phyloP scores from a whole-genome alignment of 2,113 vertebrate genomes.

The Gasterosteus aculeatus region DNA sequence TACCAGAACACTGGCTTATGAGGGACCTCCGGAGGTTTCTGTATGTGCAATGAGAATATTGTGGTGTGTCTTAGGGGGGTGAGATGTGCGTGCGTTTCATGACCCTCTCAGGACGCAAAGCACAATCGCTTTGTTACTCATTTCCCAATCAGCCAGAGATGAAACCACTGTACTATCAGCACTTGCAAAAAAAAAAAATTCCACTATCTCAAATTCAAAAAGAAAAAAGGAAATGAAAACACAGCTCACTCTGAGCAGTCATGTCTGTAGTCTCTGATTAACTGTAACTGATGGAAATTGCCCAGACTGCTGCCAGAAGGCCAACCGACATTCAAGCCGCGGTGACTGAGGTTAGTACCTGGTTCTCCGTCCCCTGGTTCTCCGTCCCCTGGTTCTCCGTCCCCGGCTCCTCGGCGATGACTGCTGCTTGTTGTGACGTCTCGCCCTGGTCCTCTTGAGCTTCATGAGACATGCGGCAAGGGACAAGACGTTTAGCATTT shows the following conservation, averaged over 20 bases:
- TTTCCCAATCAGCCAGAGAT: slow-evolving; percentile 47
- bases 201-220: slow-evolving; percentile 44
- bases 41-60: slow-evolving; percentile 51
- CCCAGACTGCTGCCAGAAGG: slow-evolving; percentile 21
- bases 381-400: slow-evolving; percentile 37
- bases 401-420: slow-evolving; percentile 48
- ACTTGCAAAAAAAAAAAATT: slow-evolving; percentile 15
- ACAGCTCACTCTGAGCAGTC: slow-evolving; percentile 44
- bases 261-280: slow-evolving; percentile 60
- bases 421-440: slow-evolving; percentile 41
- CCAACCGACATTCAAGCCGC: slow-evolving; percentile 37
- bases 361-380: slow-evolving; percentile 6
- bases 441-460: slow-evolving; percentile 64
- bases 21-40: slow-evolving; percentile 61
- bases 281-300: slow-evolving; percentile 66
- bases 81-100: neutral
- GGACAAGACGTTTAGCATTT: neutral
- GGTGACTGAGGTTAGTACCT: slow-evolving; percentile 52
- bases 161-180: slow-evolving; percentile 47
- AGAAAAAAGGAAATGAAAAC: slow-evolving; percentile 73
- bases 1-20: slow-evolving; percentile 70
- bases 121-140: slow-evolving; percentile 56
- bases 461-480: slow-evolving; percentile 30
- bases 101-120: slow-evolving; percentile 18
- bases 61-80: neutral